Percentiles rank a stretch among this genome's conserved stretches.
These are phyloP conservation scores for Drosophila mayaguana DNA, from an alignment of 2,888 invertebrate species.

Conservation along the genomic window DNA sequence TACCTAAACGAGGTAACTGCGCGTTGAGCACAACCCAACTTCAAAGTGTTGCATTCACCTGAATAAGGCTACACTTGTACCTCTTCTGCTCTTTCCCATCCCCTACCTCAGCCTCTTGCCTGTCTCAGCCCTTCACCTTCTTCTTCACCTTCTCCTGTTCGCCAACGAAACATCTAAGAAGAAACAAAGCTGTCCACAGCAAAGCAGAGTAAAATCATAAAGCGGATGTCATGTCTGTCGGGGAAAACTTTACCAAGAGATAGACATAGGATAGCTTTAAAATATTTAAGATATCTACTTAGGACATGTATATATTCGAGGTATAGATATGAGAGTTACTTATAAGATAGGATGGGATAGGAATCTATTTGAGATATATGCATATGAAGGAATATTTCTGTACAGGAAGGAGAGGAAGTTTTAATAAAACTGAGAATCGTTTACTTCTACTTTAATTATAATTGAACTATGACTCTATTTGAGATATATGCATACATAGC, in stretches of 20 bases:
- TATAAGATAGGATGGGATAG: too few relatives aligned
- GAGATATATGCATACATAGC: too few relatives aligned
- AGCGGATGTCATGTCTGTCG: conserved; percentile 5
- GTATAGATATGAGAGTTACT: too few relatives aligned
- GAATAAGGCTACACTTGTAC: conserved; percentile 9
- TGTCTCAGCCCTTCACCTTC: background rate
- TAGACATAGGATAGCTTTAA: too few relatives aligned
- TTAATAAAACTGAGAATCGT: too few relatives aligned
- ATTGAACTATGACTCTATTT: too few relatives aligned
- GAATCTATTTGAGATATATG: background rate
- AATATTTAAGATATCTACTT: too few relatives aligned
- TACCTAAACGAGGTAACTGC: background rate
- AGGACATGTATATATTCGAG: too few relatives aligned
- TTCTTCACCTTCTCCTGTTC: background rate
- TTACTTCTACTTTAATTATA: too few relatives aligned
- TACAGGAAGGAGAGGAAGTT: too few relatives aligned
- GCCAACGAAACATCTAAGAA: background rate
- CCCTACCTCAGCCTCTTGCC: background rate
- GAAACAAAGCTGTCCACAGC: background rate
- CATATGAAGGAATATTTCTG: background rate
- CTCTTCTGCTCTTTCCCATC: background rate
- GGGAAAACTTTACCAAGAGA: background rate
- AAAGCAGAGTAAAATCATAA: conserved; percentile 13
- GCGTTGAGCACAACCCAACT: background rate
- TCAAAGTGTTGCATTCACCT: conserved; percentile 3